Conservation (phyloP, 2,888 invertebrate species). For the Pseudococcus viburni region DNA sequence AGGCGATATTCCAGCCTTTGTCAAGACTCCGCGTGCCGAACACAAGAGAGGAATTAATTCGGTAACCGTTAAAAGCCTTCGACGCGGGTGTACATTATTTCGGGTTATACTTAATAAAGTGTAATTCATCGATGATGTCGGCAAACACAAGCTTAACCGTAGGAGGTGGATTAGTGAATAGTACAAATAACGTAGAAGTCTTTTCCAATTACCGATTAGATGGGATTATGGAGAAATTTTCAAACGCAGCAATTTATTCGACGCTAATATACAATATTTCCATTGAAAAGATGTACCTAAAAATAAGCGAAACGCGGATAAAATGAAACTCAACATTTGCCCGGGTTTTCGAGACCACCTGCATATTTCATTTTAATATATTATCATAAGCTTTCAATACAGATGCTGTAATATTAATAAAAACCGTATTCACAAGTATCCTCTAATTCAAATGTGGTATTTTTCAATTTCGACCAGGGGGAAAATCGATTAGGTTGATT, state of each 20-base stretch:
- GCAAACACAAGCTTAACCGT: constrained; percentile 46
- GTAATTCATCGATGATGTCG: constrained; percentile 57
- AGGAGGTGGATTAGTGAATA: constrained; percentile 52
- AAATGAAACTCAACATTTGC: background rate
- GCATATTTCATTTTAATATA: constrained; percentile 26
- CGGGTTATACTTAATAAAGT: constrained; percentile 43
- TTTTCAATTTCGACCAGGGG: background rate
- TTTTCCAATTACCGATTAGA: constrained; percentile 58
- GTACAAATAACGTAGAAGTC: constrained; percentile 43
- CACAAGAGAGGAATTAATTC: constrained; percentile 45
- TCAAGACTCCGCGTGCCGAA: constrained; percentile 19
- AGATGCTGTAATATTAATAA: background rate
- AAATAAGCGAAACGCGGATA: constrained; percentile 4
- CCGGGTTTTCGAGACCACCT: background rate
- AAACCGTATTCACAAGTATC: background rate
- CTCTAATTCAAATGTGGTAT: background rate
- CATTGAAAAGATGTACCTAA: constrained; percentile 30
- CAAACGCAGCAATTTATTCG: constrained; percentile 30
- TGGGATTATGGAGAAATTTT: constrained; percentile 41
- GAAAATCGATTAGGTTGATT: background rate
- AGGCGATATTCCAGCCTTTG: constrained; percentile 33
- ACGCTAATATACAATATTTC: constrained; percentile 27
- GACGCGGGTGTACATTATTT: constrained; percentile 46
- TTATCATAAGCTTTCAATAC: constrained; percentile 10
- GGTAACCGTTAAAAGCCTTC: constrained; percentile 53